Base-by-base conservation (phyloP, 1,140 invertebrate species). In the Ylistrum balloti region DNA sequence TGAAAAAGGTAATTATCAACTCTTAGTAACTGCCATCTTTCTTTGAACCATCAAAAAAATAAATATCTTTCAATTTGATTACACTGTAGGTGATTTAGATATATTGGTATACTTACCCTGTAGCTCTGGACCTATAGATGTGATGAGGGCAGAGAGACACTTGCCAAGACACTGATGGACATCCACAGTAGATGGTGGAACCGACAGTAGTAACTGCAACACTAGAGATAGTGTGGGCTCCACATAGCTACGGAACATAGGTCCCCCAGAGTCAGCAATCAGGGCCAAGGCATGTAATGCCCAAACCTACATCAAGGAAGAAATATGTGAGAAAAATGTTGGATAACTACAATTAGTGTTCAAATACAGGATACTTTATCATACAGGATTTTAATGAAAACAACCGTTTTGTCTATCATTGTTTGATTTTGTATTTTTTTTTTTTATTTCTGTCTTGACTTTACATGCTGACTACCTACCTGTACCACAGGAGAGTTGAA, bases 211-310 rank as follows among this genome's bases (percentile, higher is more conserved):
- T 85, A 99, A 97, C 95, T 99, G 99, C 33, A 99, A 96, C 33
- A 98, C 97, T 33, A 99, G 97, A 0, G 98, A 98, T 33, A 99
- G 96, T 0, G 98, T 98, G 0, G 98, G 98, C 95, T 99, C 99
- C 17, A 99, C 99, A 96, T 99, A 99, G 22, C 98, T 97, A 33
- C 99, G 97, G 96, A 99, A 99, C 99, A 99, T 99, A 34, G 99
- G 99, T 0, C 99, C 99, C 33, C 99, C 99, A 11, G 99, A 99
- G 96, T 99, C 99, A 33, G 99, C 99, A 90, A 99, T 99, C 90
- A 99, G 97, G 13, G 98, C 98, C 41, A 99, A 96, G 1, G 99
- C 99, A 97, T 99, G 98, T 5, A 99, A 96, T 0, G 99, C 98
- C 99, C 99, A 99, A 41, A 99, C 98, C 97, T 99, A 94, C n/a